These are phyloP conservation scores for Mirounga angustirostris DNA, from an alignment of 2,113 vertebrate species.

Conservation along the genomic window DNA sequence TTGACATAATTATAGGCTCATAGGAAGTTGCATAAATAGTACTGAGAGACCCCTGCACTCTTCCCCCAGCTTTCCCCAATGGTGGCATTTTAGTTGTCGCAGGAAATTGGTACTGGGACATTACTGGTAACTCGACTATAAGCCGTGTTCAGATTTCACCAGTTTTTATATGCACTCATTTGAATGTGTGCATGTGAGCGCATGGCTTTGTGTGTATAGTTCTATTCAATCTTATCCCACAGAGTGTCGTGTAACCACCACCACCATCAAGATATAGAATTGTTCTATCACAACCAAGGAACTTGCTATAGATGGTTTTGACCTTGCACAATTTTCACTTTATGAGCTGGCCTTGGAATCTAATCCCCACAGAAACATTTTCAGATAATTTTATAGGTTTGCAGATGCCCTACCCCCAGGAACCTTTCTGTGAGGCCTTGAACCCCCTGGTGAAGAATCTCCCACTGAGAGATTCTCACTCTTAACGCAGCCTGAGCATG, in stretches of 20 bases:
- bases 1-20: neutral
- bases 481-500: neutral
- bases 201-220: neutral
- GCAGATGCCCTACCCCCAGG: neutral
- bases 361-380: neutral
- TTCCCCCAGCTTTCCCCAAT: neutral
- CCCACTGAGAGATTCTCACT: neutral
- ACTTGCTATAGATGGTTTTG: neutral
- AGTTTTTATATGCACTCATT: neutral
- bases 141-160: neutral
- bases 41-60: neutral
- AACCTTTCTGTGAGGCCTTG: neutral
- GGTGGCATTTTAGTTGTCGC: neutral
- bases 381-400: neutral
- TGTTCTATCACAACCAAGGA: neutral
- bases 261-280: neutral
- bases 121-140: neutral
- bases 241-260: neutral
- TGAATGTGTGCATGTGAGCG: neutral
- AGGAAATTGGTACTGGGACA: neutral
- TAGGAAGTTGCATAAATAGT: neutral
- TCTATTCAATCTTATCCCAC: neutral
- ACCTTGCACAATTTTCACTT: neutral
- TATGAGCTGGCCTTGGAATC: neutral
- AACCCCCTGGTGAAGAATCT: neutral